Percentiles rank a stretch among this genome's conserved stretches.
Conservation (phyloP, 2,113 vertebrate genomes). For the Dicrurus megarhynchus region DNA sequence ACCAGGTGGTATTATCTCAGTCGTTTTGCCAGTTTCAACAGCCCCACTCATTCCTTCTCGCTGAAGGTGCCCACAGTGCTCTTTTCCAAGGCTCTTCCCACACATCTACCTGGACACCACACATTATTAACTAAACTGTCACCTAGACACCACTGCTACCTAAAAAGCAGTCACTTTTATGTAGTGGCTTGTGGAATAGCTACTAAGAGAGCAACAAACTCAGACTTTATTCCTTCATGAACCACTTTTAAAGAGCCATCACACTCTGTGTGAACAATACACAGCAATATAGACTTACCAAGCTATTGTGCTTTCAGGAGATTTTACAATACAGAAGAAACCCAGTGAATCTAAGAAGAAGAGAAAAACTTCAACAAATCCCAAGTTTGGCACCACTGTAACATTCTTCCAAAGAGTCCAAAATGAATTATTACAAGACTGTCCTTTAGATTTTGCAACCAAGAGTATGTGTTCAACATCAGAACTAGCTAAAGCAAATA, state of each 20-base stretch:
- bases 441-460: conserved; percentile 42
- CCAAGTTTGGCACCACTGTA: neutral
- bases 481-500: conserved; percentile 3
- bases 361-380: neutral
- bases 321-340: neutral
- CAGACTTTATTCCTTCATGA: neutral
- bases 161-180: neutral
- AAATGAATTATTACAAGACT: conserved; percentile 16
- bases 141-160: neutral
- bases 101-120: neutral
- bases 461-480: neutral
- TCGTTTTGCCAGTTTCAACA: neutral
- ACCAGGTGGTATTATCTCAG: conserved; percentile 15
- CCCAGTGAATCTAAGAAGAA: neutral
- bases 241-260: neutral
- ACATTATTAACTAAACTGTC: neutral
- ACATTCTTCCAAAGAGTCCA: neutral
- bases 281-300: neutral
- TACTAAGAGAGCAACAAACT: neutral
- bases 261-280: accelerated
- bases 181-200: neutral
- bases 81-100: neutral
- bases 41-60: neutral
- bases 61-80: neutral
- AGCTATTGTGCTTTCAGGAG: neutral